Percentiles rank a stretch among this genome's conserved stretches.
phyloP scores from a whole-genome alignment of 2,113 vertebrate genomes.

The Silurus asotus region DNA sequence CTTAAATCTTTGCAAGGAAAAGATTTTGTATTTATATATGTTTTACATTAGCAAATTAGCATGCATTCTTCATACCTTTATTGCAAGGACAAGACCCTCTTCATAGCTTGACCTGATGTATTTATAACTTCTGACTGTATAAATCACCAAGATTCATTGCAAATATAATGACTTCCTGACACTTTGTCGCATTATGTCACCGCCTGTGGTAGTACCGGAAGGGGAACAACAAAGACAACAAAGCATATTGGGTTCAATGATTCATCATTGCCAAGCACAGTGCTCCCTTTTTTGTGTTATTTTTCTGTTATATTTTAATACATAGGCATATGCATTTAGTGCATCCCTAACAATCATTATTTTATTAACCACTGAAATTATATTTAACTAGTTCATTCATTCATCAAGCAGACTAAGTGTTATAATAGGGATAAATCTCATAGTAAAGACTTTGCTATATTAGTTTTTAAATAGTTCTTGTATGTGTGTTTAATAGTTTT shows the following conservation, averaged over 20 bases:
- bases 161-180: conserved; percentile 1
- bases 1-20: no score
- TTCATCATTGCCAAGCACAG: neutral
- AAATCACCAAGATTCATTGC: neutral
- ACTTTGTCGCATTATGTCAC: neutral
- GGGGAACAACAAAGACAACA: neutral
- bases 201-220: neutral
- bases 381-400: neutral
- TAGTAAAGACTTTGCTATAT: neutral
- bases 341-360: neutral
- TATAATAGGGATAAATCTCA: neutral
- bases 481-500: no score
- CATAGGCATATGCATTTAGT: neutral
- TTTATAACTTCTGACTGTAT: neutral
- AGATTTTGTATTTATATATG: no score
- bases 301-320: neutral
- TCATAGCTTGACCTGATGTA: neutral
- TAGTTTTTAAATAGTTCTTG: no score
- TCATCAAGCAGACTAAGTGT: neutral
- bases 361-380: neutral
- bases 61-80: neutral
- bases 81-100: neutral
- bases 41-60: neutral
- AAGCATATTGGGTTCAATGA: neutral
- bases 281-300: neutral